Percentiles rank a stretch among this genome's conserved stretches.
Evolutionary conservation across 2,888 invertebrate genomes (phyloP).

Genomic region (Drosophila algonquin): DNA sequence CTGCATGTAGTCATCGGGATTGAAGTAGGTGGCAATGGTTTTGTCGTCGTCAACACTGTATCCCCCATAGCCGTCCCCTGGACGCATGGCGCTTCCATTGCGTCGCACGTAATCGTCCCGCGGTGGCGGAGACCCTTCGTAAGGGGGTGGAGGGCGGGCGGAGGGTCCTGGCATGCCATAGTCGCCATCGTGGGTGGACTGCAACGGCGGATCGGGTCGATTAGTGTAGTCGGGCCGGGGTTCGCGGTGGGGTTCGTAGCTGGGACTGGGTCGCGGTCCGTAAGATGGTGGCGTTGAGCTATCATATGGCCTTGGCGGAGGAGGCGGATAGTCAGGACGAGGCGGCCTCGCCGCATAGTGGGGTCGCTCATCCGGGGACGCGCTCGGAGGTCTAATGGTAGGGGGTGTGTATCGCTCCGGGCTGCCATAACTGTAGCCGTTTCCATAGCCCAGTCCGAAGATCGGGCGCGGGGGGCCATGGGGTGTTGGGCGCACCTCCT

Average conservation of each 20-base stretch:
- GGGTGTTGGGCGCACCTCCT: slow-evolving; percentile 53
- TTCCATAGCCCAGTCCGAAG: slow-evolving; percentile 82
- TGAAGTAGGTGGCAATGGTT: slow-evolving; percentile 83
- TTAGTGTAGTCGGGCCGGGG: slow-evolving; percentile 77
- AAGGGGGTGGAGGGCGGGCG: no score
- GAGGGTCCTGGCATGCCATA: no score
- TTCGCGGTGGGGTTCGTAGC: slow-evolving; percentile 56
- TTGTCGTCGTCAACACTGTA: slow-evolving; percentile 77
- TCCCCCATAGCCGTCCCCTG: slow-evolving; percentile 65
- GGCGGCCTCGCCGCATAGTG: slow-evolving; percentile 65
- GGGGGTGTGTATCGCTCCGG: slow-evolving; percentile 81
- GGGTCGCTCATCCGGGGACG: slow-evolving; percentile 55
- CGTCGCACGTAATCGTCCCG: slow-evolving; percentile 57
- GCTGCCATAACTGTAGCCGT: slow-evolving; percentile 82
- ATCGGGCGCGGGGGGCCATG: slow-evolving; percentile 80
- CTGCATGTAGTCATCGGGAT: slow-evolving; percentile 83
- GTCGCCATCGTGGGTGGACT: slow-evolving; percentile 39
- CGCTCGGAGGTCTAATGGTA: slow-evolving; percentile 65
- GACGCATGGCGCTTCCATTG: slow-evolving; percentile 60
- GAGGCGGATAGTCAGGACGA: slow-evolving; percentile 57
- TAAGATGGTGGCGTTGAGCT: slow-evolving; percentile 55
- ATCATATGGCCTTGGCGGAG: slow-evolving; percentile 58
- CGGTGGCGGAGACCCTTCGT: no score
- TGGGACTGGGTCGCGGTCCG: slow-evolving; percentile 43
- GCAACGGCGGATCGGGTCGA: slow-evolving; percentile 77